phyloP scores from a whole-genome alignment of 2,113 vertebrate genomes.

The Plectropomus leopardus region DNA sequence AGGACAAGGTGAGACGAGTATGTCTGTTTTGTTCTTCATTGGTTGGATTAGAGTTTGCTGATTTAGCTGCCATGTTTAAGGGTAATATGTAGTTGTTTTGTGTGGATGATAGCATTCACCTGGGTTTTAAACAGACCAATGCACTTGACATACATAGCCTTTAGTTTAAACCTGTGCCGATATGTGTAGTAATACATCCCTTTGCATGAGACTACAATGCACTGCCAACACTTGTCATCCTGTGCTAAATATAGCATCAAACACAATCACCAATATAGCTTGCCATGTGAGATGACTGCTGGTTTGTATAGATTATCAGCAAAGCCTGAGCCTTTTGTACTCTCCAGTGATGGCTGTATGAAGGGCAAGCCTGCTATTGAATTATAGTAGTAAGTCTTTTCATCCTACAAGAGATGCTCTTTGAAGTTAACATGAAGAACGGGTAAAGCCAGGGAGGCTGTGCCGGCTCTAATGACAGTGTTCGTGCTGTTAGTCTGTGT shows the following conservation, averaged over 20 bases:
- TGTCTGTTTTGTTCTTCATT: neutral
- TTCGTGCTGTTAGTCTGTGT: neutral
- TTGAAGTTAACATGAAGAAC: constrained; percentile 23
- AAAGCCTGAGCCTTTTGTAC: constrained; percentile 59
- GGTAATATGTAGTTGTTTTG: neutral
- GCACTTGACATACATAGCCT: constrained; percentile 13
- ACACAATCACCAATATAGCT: constrained; percentile 41
- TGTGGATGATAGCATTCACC: neutral
- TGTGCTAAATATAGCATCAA: constrained; percentile 64
- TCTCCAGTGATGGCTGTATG: constrained; percentile 14
- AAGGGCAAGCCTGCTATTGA: constrained; percentile 30
- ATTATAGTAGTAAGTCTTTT: constrained; percentile 23
- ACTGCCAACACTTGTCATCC: constrained; percentile 35
- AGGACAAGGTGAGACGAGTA: constrained; percentile 78
- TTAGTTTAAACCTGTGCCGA: constrained; percentile 19
- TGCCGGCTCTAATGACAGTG: constrained; percentile 11
- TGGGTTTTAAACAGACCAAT: neutral
- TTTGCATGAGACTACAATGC: constrained; percentile 48
- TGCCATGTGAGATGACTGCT: constrained; percentile 39
- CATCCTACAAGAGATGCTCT: constrained; percentile 23
- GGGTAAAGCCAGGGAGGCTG: constrained; percentile 7
- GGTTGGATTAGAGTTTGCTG: neutral
- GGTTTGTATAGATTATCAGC: constrained; percentile 57
- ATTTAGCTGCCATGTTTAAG: neutral
- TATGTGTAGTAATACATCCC: neutral